Evolutionary conservation across 1,140 invertebrate genomes (phyloP).

Genomic region (Oreohelix idahoensis): DNA sequence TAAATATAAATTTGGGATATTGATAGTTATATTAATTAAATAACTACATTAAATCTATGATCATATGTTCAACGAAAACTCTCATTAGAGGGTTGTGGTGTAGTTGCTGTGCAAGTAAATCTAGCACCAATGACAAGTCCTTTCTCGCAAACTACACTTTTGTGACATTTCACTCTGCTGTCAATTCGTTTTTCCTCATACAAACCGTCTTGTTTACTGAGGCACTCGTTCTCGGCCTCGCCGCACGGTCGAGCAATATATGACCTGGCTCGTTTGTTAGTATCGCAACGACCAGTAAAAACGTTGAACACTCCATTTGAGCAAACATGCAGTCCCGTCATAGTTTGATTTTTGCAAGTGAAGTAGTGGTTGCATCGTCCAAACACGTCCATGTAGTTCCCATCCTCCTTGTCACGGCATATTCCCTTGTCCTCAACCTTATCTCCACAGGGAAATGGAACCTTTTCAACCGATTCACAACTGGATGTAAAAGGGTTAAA

Average conservation of each 20-base stretch:
- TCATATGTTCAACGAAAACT: neutral
- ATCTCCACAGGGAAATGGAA: constrained; percentile 49
- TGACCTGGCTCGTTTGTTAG: constrained; percentile 6
- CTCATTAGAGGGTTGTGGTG: neutral
- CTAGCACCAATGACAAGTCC: neutral
- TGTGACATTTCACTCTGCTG: neutral
- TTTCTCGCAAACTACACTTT: constrained; percentile 13
- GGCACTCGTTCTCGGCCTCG: constrained; percentile 35
- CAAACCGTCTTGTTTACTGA: constrained; percentile 36
- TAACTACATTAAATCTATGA: neutral
- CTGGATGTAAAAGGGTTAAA: constrained; percentile 43
- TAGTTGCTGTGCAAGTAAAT: neutral
- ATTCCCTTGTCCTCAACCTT: constrained; percentile 25
- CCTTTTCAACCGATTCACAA: constrained; percentile 29
- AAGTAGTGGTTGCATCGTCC: constrained; percentile 51
- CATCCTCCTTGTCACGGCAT: constrained; percentile 38
- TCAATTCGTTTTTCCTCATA: constrained; percentile 17
- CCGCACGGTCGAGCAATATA: constrained; percentile 38
- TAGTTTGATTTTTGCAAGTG: constrained; percentile 28
- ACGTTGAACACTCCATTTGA: constrained; percentile 45
- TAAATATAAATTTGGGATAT: too few species aligned
- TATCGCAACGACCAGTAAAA: constrained; percentile 35
- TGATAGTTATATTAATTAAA: too few species aligned
- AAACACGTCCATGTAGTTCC: constrained; percentile 42
- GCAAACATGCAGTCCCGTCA: constrained; percentile 45